Conservation (phyloP, 2,888 invertebrate species). For the Teleogryllus oceanicus region DNA sequence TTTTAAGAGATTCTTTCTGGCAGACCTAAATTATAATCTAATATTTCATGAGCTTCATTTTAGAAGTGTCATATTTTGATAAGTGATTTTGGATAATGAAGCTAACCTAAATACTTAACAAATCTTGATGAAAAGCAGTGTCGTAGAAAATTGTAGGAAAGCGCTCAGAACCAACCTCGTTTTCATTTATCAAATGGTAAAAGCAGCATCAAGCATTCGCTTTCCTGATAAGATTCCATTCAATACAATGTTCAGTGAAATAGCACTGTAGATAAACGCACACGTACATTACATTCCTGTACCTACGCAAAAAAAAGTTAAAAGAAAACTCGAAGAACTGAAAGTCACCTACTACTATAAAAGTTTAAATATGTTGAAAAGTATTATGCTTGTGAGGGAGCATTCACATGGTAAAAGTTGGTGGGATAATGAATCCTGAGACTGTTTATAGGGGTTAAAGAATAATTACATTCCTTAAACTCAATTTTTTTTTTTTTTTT, state of each 20-base stretch:
- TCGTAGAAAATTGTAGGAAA: background rate
- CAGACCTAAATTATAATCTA: background rate
- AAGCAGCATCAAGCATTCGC: background rate
- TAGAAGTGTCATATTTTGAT: background rate
- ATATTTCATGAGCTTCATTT: background rate
- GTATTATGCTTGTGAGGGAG: background rate
- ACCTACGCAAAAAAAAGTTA: background rate
- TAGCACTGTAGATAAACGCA: conserved; percentile 18
- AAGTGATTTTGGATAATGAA: background rate
- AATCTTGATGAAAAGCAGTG: background rate
- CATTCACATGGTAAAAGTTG: background rate
- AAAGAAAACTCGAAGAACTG: no score
- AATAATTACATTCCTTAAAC: background rate
- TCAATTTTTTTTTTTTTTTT: no score
- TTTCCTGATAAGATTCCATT: background rate
- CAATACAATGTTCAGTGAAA: background rate
- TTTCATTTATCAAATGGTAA: background rate
- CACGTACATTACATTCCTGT: background rate
- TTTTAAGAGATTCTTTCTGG: background rate
- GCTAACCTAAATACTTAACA: background rate
- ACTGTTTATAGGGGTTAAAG: background rate
- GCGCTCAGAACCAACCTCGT: background rate
- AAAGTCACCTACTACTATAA: background rate
- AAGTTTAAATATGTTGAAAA: background rate
- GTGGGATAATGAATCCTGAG: background rate